phyloP scores from a whole-genome alignment of 2,888 invertebrate genomes.

The Parochlus steinenii region DNA sequence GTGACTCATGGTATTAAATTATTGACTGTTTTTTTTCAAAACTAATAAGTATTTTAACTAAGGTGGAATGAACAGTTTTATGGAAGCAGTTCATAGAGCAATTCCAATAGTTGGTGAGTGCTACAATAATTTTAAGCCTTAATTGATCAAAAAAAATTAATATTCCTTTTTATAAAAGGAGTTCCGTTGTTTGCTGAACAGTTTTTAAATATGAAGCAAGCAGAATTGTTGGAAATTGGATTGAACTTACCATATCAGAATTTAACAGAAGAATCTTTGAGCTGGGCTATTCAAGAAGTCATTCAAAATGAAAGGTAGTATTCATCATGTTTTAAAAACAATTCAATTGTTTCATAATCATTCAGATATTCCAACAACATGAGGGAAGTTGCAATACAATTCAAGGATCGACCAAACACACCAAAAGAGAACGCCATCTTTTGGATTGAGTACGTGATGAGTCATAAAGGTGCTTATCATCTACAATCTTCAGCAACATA shows the following conservation, averaged over 20 bases:
- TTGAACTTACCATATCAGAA: not conserved
- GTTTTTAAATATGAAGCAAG: slow-evolving; percentile 7
- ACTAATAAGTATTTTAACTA: not conserved
- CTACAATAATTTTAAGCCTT: too few species aligned
- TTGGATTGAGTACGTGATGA: slow-evolving; percentile 1
- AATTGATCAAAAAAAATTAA: too few species aligned
- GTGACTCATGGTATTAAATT: slow-evolving; percentile 5
- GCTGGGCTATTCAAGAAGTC: not conserved
- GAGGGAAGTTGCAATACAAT: not conserved
- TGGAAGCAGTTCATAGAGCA: not conserved
- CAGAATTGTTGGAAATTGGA: slow-evolving; percentile 3
- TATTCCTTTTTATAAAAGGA: too few species aligned
- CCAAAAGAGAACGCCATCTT: slow-evolving; percentile 7
- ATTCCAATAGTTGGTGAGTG: not conserved
- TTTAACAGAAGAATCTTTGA: slow-evolving; percentile 3
- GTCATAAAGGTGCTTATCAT: slow-evolving; percentile 4
- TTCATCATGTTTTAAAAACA: too few species aligned
- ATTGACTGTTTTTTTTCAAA: too few species aligned
- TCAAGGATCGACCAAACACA: slow-evolving; percentile 1
- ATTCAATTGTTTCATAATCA: too few species aligned
- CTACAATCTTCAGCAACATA: slow-evolving; percentile 1
- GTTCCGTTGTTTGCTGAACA: slow-evolving; percentile 11
- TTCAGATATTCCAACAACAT: too few species aligned
- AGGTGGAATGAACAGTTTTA: not conserved
- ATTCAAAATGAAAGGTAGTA: not conserved